Percentiles rank a stretch among this genome's conserved stretches.
These are phyloP conservation scores for Pachyramphus minor DNA, from an alignment of 2,113 vertebrate species.

Conservation along the genomic window DNA sequence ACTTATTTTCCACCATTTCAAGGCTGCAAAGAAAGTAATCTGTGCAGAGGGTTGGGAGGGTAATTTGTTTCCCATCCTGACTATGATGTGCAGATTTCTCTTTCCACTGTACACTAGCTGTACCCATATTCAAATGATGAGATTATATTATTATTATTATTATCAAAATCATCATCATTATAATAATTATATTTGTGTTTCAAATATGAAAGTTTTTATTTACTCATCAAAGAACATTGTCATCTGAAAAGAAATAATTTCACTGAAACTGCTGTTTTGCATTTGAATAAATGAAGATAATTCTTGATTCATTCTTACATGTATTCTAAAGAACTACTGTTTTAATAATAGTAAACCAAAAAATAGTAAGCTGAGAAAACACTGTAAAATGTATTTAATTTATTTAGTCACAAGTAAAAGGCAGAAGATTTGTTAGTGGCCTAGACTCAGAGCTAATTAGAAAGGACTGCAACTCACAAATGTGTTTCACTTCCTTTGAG, in stretches of 20 bases:
- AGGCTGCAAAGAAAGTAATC: not conserved
- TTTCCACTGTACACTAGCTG: not conserved
- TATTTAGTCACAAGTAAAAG: not conserved
- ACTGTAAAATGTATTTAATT: not conserved
- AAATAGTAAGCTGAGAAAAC: not conserved
- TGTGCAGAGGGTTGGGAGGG: not conserved
- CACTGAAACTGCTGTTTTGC: conserved; percentile 15
- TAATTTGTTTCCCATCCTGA: not conserved
- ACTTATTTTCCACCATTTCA: not conserved
- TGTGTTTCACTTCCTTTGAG: not conserved
- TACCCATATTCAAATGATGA: not conserved
- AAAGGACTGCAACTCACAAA: not conserved
- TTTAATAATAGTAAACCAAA: conserved; percentile 7
- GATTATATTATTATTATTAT: conserved; percentile 19
- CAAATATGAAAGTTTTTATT: conserved; percentile 51
- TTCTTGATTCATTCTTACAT: not conserved
- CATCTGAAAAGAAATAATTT: conserved; percentile 24
- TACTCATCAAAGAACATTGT: conserved; percentile 14
- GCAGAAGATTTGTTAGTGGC: not conserved
- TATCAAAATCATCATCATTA: not conserved
- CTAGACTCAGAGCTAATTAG: not conserved
- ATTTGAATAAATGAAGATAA: conserved; percentile 28
- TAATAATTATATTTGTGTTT: conserved; percentile 25
- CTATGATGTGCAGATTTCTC: not conserved
- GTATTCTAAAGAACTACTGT: not conserved